These are phyloP conservation scores for Drosophila murphyi DNA, from an alignment of 1,140 invertebrate genomes.

Conservation along the genomic window DNA sequence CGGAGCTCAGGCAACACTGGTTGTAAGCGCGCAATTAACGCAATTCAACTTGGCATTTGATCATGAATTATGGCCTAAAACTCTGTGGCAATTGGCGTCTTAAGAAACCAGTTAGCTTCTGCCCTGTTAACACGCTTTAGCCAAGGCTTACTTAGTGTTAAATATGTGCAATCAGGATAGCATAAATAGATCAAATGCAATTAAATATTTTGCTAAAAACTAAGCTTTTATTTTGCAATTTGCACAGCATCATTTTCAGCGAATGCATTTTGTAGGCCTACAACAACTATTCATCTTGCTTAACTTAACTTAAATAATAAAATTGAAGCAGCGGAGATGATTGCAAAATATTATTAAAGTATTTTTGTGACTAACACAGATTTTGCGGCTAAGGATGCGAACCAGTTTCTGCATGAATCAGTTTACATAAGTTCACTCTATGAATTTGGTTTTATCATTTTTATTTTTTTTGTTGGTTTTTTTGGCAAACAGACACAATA, in stretches of 20 bases:
- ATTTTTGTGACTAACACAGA: neutral
- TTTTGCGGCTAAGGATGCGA: slow-evolving; percentile 1
- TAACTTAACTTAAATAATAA: too few species aligned
- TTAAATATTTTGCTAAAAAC: too few species aligned
- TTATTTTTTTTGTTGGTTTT: neutral
- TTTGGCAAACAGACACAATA: slow-evolving; percentile 7
- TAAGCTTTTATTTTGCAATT: too few species aligned
- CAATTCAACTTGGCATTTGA: slow-evolving; percentile 49
- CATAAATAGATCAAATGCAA: too few species aligned
- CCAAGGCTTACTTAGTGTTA: neutral
- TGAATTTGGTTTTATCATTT: slow-evolving; percentile 19
- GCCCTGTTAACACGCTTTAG: neutral
- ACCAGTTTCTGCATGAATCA: slow-evolving; percentile 20
- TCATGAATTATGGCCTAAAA: slow-evolving; percentile 39
- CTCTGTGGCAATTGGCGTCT: slow-evolving; percentile 8
- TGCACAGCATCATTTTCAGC: too few species aligned
- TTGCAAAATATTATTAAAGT: neutral
- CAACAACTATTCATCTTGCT: too few species aligned
- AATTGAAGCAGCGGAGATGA: neutral
- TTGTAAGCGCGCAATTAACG: slow-evolving; percentile 12
- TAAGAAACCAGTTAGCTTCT: slow-evolving; percentile 1
- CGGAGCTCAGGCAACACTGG: slow-evolving; percentile 26
- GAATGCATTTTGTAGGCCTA: too few species aligned
- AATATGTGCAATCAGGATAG: too few species aligned
- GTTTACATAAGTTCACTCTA: slow-evolving; percentile 12